Conservation (phyloP, 1,140 invertebrate species). For the Temnothorax curvispinosus region DNA sequence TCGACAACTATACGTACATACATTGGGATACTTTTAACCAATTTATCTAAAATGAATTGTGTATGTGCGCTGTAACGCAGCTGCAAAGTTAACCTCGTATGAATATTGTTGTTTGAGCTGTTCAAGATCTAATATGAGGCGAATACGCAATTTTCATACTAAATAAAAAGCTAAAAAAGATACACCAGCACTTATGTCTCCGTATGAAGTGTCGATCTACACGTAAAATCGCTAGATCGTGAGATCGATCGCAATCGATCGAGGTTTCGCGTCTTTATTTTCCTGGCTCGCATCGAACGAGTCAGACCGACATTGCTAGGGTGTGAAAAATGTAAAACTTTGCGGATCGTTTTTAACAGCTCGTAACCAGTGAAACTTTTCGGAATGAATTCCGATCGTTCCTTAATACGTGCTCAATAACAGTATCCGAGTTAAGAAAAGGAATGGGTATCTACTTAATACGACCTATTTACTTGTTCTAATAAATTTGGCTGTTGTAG, state of each 20-base stretch:
- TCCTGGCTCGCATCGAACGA: neutral
- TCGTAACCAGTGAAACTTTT: slow-evolving; percentile 25
- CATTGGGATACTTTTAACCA: neutral
- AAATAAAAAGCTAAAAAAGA: neutral
- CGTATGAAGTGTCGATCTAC: neutral
- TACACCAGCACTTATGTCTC: neutral
- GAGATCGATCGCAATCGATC: neutral
- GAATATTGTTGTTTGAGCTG: neutral
- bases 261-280: neutral
- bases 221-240: neutral
- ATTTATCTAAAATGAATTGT: neutral
- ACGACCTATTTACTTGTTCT: slow-evolving; percentile 67
- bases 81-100: neutral
- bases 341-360: slow-evolving; percentile 13
- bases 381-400: too few relatives aligned
- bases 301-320: neutral
- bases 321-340: slow-evolving; percentile 8
- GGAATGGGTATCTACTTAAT: slow-evolving; percentile 43
- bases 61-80: neutral
- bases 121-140: neutral
- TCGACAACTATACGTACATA: neutral
- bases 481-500: slow-evolving; percentile 64
- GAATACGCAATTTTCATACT: neutral
- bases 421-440: neutral
- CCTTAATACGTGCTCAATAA: too few relatives aligned